A percentile compares a stretch with the other conserved stretches of the same genome.
Conservation (phyloP, 2,113 vertebrate genomes). For the Lynx canadensis region DNA sequence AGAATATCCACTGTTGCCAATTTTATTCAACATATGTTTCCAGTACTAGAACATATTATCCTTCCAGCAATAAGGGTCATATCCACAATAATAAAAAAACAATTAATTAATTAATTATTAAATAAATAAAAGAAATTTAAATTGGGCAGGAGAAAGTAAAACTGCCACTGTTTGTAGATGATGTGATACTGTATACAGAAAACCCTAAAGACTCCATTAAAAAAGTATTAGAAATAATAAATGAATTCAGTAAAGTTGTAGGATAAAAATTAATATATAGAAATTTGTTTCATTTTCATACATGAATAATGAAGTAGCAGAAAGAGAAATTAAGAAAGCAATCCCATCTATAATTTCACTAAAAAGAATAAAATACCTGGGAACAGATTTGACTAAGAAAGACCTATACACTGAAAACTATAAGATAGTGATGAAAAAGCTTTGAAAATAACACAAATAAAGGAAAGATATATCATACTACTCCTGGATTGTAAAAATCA, state of each 20-base stretch:
- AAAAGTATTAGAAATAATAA: neutral
- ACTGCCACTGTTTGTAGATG: neutral
- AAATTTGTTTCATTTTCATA: neutral
- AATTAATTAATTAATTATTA: neutral
- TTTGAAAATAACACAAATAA: neutral
- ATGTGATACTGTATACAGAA: neutral
- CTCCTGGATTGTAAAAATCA: neutral
- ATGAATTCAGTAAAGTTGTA: neutral
- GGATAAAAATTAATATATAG: neutral
- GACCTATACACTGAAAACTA: neutral
- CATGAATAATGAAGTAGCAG: neutral
- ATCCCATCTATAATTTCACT: neutral
- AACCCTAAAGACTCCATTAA: neutral
- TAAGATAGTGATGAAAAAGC: neutral
- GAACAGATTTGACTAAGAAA: neutral
- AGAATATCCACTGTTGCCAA: neutral
- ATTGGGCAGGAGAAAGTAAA: neutral
- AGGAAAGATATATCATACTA: neutral
- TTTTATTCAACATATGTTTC: neutral
- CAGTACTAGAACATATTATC: neutral
- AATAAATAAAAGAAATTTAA: neutral
- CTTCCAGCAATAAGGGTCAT: neutral
- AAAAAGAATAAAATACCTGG: neutral
- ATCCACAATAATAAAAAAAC: neutral
- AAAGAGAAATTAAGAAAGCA: neutral